A percentile compares a stretch with the other conserved stretches of the same genome.
These are phyloP conservation scores for Arothron firmamentum DNA, from an alignment of 2,113 vertebrate species.

Conservation along the genomic window DNA sequence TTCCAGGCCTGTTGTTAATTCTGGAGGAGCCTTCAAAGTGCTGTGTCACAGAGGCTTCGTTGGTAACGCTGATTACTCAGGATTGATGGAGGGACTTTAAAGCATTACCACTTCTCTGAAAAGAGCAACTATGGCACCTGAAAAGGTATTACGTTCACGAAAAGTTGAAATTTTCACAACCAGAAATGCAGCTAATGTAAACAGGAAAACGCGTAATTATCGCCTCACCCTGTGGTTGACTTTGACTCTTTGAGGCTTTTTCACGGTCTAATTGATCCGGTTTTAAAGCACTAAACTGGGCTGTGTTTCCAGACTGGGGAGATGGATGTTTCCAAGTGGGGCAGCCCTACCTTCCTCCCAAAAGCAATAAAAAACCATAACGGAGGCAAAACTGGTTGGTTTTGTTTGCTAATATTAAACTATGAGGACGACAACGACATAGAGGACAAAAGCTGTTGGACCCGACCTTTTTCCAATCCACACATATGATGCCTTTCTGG, in stretches of 20 bases:
- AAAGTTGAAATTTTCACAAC: not conserved
- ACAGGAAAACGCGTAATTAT: too few relatives aligned
- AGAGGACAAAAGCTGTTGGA: too few relatives aligned
- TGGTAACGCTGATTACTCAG: slow-evolving; percentile 63
- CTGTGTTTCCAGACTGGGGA: slow-evolving; percentile 1
- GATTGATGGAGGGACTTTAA: slow-evolving; percentile 59
- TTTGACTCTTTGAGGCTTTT: not conserved
- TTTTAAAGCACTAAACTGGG: not conserved
- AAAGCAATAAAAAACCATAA: too few relatives aligned
- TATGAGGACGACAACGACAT: too few relatives aligned
- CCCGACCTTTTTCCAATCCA: too few relatives aligned
- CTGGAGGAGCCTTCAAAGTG: slow-evolving; percentile 61
- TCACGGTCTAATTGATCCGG: not conserved
- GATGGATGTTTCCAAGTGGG: slow-evolving; percentile 13
- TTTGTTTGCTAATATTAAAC: too few relatives aligned
- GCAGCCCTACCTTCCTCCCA: not conserved
- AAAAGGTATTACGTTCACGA: slow-evolving; percentile 11
- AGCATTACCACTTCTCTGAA: slow-evolving; percentile 35
- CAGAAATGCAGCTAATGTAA: too few relatives aligned
- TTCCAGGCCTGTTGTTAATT: slow-evolving; percentile 64
- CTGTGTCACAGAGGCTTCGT: slow-evolving; percentile 57
- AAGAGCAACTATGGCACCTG: slow-evolving; percentile 40
- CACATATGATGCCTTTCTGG: too few relatives aligned
- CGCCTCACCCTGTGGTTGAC: not conserved
- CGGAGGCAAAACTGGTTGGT: too few relatives aligned